Evolutionary conservation across 2,888 invertebrate genomes (phyloP).

Genomic region (Baccha elongata): DNA sequence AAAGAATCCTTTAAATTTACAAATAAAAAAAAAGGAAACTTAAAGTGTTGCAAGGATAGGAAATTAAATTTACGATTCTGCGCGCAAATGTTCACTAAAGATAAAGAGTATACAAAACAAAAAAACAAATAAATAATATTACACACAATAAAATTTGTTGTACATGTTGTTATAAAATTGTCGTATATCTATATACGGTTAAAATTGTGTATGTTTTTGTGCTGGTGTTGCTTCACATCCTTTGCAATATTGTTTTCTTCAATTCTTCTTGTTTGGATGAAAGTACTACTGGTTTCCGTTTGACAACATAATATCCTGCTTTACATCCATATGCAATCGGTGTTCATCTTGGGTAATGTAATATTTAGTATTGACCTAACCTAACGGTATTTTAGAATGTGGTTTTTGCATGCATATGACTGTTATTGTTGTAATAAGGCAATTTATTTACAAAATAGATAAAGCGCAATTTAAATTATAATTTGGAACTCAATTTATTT

Average conservation of each 20-base stretch:
- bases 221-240: slow-evolving; percentile 35
- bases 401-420: slow-evolving; percentile 11
- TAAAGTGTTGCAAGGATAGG: slow-evolving; percentile 47
- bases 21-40: slow-evolving; percentile 21
- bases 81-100: slow-evolving; percentile 58
- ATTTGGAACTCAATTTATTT: too few relatives aligned
- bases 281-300: slow-evolving; percentile 48
- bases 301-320: slow-evolving; percentile 53
- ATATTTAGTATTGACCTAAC: slow-evolving; percentile 3
- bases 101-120: slow-evolving; percentile 54
- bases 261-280: slow-evolving; percentile 28
- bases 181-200: neutral
- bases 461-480: too few relatives aligned
- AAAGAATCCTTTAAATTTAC: slow-evolving; percentile 14
- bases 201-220: slow-evolving; percentile 13
- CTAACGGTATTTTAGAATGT: slow-evolving; percentile 24
- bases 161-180: slow-evolving; percentile 16
- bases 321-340: slow-evolving; percentile 64
- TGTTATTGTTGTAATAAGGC: too few relatives aligned
- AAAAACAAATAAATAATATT: slow-evolving; percentile 57
- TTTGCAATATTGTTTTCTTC: slow-evolving; percentile 32
- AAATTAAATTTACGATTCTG: slow-evolving; percentile 66
- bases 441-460: too few relatives aligned
- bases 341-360: slow-evolving; percentile 64
- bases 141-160: slow-evolving; percentile 35